Evolutionary conservation across 2,888 invertebrate genomes (phyloP).

Genomic region (Podabrus alpinus): DNA sequence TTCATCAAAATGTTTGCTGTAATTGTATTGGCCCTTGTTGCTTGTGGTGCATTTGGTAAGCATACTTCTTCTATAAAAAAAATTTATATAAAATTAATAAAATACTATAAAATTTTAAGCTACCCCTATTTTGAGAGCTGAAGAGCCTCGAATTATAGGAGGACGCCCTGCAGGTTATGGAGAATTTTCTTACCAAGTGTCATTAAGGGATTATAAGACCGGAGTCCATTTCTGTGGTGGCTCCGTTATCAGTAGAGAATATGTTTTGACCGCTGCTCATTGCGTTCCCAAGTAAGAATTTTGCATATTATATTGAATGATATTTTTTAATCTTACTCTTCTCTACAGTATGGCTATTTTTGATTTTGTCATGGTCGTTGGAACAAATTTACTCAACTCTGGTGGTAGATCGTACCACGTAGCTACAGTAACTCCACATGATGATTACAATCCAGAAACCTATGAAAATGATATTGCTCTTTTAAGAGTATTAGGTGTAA

Average conservation of each 20-base stretch:
- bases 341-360: neutral
- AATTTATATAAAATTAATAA: too few relatives aligned
- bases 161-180: conserved; percentile 53
- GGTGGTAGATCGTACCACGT: conserved; percentile 46
- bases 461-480: conserved; percentile 35
- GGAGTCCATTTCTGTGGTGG: conserved; percentile 58
- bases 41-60: neutral
- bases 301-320: neutral
- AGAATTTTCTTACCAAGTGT: conserved; percentile 55
- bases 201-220: conserved; percentile 46
- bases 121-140: neutral
- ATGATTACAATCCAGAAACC: conserved; percentile 50
- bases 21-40: neutral
- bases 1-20: neutral
- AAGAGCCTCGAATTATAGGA: conserved; percentile 38
- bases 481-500: conserved; percentile 20
- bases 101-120: neutral
- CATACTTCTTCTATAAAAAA: too few relatives aligned
- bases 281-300: conserved; percentile 54
- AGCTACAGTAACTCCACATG: conserved; percentile 53
- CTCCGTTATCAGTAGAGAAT: conserved; percentile 52
- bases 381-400: conserved; percentile 33
- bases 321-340: neutral
- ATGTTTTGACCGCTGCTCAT: conserved; percentile 59
- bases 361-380: conserved; percentile 52